phyloP scores from a whole-genome alignment of 2,888 invertebrate species.

The Ectobius pallidus region DNA sequence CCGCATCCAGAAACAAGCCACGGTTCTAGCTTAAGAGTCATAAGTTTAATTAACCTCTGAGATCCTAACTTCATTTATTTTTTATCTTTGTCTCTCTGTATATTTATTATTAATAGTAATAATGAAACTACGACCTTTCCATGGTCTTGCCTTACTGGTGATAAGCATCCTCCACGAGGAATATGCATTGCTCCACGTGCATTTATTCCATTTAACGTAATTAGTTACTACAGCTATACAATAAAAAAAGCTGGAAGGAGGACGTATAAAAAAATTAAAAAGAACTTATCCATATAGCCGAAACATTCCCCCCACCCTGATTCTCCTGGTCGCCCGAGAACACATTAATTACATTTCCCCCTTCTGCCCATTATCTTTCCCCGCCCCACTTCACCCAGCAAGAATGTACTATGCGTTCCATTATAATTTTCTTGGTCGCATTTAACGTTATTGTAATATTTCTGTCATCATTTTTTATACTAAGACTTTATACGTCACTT shows the following conservation, averaged over 20 bases:
- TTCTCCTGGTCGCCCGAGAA: not conserved
- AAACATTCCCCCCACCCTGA: not conserved
- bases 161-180: conserved; percentile 4
- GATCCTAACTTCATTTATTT: not conserved
- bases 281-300: not conserved
- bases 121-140: conserved; percentile 14
- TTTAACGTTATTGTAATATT: no score
- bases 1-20: not conserved
- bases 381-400: not conserved
- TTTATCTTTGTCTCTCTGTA: not conserved
- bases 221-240: conserved; percentile 15
- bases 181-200: conserved; percentile 1
- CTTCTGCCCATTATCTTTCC: not conserved
- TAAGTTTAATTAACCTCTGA: conserved; percentile 26
- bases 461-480: no score
- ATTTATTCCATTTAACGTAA: conserved; percentile 15
- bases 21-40: no score
- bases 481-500: no score
- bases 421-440: no score
- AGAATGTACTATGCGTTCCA: no score
- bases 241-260: conserved; percentile 2
- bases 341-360: conserved; percentile 21
- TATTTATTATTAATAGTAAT: conserved; percentile 34
- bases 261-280: conserved; percentile 11
- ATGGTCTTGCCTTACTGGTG: not conserved